Base-by-base conservation (phyloP, 2,888 invertebrate genomes). In the Heteropelma amictum region DNA sequence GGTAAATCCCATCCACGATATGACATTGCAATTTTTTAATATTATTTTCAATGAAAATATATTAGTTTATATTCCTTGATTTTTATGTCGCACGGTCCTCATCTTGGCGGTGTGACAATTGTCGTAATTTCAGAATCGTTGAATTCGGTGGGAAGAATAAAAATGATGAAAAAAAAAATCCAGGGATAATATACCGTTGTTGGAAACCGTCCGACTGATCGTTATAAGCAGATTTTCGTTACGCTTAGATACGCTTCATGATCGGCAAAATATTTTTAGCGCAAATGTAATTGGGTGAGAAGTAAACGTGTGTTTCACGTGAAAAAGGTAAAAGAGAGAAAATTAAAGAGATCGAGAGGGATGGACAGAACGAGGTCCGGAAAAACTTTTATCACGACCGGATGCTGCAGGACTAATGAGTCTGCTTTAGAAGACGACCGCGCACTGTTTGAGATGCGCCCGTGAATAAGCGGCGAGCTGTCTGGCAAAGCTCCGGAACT, bases 391-490 rank as follows among this genome's bases (percentile, higher is more conserved):
- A 63, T 71, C 79, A 77, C 80, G 79, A 69, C 63, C 75, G 80
- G 79, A 80, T 83, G 79, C 80, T 82, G 81, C 78, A 79, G 77
- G 80, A 83, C 81, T 81, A 85, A 85, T 82, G 83, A 82, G 83
- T 79, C 81, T 82, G 82, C 80, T 82, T 83, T 84, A 84, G 82
- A 81, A 82, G 84, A 82, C 85, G 81, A 85, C 78, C 84, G 86
- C 84, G 81, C 81, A 86, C 87, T 86, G 77, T 79, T 72, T 82
- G 82, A 82, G 84, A 85, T 84, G 85, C 82, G 81, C 79, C 83
- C 80, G 79, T 77, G 83, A 80, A n/a, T n/a, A n/a, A 84, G 82
- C 84, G 84, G 83, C 85, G 84, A 82, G 83, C 84, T 86, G 84
- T 85, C 85, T 84, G 82, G 77, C 80, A 78, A 80, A 72, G 68